phyloP scores from a whole-genome alignment of 2,888 invertebrate species.

The Melangyna quadrimaculata region DNA sequence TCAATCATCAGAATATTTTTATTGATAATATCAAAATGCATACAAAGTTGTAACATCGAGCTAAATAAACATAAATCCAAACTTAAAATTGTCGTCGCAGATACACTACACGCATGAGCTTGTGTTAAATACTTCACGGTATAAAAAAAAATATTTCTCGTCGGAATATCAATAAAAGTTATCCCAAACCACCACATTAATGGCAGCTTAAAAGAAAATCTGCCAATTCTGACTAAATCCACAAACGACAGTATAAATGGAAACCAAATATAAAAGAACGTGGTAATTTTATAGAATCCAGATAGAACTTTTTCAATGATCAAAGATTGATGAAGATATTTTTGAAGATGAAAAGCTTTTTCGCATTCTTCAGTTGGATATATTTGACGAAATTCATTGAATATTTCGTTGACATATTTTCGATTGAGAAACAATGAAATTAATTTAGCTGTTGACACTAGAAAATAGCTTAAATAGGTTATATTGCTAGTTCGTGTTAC shows the following conservation, averaged over 20 bases:
- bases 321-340: slow-evolving; percentile 9
- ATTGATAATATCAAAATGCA: slow-evolving; percentile 66
- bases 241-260: neutral
- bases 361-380: slow-evolving; percentile 18
- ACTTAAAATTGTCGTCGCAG: slow-evolving; percentile 35
- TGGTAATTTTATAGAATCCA: slow-evolving; percentile 13
- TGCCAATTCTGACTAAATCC: neutral
- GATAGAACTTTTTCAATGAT: slow-evolving; percentile 23
- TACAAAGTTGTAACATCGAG: slow-evolving; percentile 53
- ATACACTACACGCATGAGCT: neutral
- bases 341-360: neutral
- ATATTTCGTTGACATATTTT: neutral
- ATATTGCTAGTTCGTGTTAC: neutral
- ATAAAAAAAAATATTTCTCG: neutral
- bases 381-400: slow-evolving; percentile 34
- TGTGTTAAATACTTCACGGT: neutral
- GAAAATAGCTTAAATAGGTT: slow-evolving; percentile 51
- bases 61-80: slow-evolving; percentile 63
- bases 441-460: slow-evolving; percentile 56
- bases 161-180: neutral
- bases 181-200: slow-evolving; percentile 30
- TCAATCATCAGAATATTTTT: slow-evolving; percentile 36
- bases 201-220: neutral
- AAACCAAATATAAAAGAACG: neutral
- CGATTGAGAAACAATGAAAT: slow-evolving; percentile 46